Evolutionary conservation across 53 echinoderm and acorn worm species (phyloP).

Genomic region (Stichopus horrens): DNA sequence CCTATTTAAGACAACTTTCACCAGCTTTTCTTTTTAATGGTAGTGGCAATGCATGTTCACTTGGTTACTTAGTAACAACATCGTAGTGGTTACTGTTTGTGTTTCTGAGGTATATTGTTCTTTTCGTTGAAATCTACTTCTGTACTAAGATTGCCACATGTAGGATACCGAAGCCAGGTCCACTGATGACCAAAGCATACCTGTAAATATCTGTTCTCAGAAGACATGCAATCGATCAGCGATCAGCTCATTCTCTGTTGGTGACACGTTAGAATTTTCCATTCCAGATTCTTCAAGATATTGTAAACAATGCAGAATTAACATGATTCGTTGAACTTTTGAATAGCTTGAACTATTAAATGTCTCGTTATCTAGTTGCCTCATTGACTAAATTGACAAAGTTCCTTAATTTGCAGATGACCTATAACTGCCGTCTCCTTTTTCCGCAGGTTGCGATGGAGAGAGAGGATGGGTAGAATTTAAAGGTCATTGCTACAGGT

Average conservation of each 20-base stretch:
- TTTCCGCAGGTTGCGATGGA: background rate
- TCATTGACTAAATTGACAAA: too few relatives aligned
- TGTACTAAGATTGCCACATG: slow-evolving; percentile 22
- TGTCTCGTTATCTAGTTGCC: background rate
- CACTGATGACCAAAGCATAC: background rate
- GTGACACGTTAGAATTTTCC: background rate
- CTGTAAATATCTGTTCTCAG: slow-evolving; percentile 2
- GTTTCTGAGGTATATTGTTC: slow-evolving; percentile 19
- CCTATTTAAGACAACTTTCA: background rate
- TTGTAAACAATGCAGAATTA: background rate
- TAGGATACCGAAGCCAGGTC: slow-evolving; percentile 20
- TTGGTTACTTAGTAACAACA: background rate
- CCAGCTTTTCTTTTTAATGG: slow-evolving; percentile 9
- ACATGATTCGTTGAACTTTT: slow-evolving; percentile 2
- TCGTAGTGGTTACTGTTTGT: slow-evolving; percentile 12
- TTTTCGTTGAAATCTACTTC: slow-evolving; percentile 2
- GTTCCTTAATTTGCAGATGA: too few relatives aligned
- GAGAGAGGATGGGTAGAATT: background rate
- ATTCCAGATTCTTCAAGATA: slow-evolving; percentile 3
- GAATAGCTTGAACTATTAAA: background rate
- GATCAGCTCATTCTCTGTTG: background rate
- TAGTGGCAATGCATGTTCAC: background rate
- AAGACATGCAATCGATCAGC: background rate
- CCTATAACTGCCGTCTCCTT: too few relatives aligned
- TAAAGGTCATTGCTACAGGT: background rate